These are phyloP conservation scores for Dissostichus mawsoni DNA, from an alignment of 2,113 vertebrate genomes.

Conservation along the genomic window DNA sequence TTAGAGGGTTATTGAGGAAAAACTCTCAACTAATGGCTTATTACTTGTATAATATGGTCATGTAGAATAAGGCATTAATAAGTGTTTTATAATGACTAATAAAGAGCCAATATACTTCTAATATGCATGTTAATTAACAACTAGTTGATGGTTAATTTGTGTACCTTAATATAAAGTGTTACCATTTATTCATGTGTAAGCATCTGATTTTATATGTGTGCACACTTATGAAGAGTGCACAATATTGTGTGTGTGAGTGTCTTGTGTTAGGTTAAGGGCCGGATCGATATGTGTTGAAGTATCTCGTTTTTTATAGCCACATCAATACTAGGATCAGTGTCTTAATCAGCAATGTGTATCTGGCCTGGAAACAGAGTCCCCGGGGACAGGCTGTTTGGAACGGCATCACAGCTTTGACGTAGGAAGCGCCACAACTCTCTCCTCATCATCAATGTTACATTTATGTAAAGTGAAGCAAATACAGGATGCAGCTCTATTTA, in stretches of 20 bases:
- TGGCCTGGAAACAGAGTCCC: slow-evolving; percentile 67
- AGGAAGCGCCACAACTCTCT: slow-evolving; percentile 6
- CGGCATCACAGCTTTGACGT: slow-evolving; percentile 42
- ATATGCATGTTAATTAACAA: no score
- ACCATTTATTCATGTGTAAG: background rate
- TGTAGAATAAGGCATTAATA: no score
- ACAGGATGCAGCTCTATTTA: slow-evolving; percentile 7
- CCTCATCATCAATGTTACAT: slow-evolving; percentile 37
- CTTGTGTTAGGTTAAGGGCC: slow-evolving; percentile 35
- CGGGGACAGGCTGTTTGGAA: slow-evolving; percentile 57
- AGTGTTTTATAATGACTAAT: no score
- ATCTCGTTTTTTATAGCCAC: slow-evolving; percentile 68
- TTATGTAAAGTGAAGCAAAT: slow-evolving; percentile 37
- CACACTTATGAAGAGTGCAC: background rate
- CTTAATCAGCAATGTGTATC: slow-evolving; percentile 78
- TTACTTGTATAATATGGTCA: no score
- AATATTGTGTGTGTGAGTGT: slow-evolving; percentile 19
- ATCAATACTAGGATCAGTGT: slow-evolving; percentile 72
- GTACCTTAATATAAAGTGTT: no score
- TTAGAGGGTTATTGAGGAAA: no score
- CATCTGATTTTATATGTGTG: background rate
- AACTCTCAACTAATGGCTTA: no score
- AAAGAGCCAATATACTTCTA: no score
- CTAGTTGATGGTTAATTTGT: no score
- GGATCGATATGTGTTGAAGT: slow-evolving; percentile 68